Evolutionary conservation across 2,113 vertebrate genomes (phyloP), one percentile per base, ranked within the genome.

Genomic region (Alethe diademata): DNA sequence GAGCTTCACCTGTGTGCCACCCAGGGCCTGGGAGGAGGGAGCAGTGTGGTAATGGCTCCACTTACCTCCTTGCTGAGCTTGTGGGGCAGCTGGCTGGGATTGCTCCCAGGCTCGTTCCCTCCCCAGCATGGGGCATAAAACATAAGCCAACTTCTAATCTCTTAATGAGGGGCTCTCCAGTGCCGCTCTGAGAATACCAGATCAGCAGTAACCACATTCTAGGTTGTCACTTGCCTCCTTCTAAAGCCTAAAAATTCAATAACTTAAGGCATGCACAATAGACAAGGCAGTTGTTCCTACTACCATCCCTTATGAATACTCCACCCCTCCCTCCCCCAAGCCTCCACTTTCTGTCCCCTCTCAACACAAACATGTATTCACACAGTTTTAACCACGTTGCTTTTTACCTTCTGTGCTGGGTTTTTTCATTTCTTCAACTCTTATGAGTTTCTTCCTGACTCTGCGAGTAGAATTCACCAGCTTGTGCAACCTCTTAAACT

Each of bases 401-500:
- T 96, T 88, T 92, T 97, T 98, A 99, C 99, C 99, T 99, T 99
- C 98, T 7, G 98, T 98, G 93, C 96, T 98, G 71, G 98, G 98
- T 85, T 99, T 99, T 97, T 99, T 99, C 97, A 98, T 98, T 95
- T 99, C 99, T 92, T 99, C 99, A 97, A 99, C 99, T 96, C 99
- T 99, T 95, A 99, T 99, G 67, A 99, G 99, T 94, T 99, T 99
- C 97, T 99, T 99, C 90, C 98, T 98, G 96, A 99, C 99, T 90
- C 99, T 98, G 70, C 99, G 99, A 70, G 99, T 99, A 42, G 99
- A 99, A 97, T 99, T 99, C 33, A 99, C 99, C 97, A 99, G 98
- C 95, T 99, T 99, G 98, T 99, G 99, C 89, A 99, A 98, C 86
- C 99, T 98, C 96, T 99, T 99, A 97, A 99, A 99, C 98, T 99